Conservation (phyloP, 1,140 invertebrate species). For the Acromyrmex heyeri region DNA sequence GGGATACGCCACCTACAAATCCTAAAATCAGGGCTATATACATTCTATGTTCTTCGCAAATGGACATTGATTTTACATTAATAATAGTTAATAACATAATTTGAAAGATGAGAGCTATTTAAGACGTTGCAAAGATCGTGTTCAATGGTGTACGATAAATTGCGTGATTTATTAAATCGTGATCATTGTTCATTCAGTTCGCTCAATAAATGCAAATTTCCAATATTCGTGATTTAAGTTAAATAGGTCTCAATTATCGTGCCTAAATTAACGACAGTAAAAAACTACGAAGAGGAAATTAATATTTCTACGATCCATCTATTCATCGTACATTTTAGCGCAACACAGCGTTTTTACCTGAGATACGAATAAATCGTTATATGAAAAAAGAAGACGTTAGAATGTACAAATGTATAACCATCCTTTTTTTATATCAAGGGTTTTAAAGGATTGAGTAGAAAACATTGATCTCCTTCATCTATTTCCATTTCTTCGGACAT, state of each 20-base stretch:
- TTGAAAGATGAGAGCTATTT: not conserved
- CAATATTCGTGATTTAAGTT: constrained; percentile 18
- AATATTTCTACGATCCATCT: constrained; percentile 14
- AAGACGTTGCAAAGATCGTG: constrained; percentile 2
- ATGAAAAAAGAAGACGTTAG: constrained; percentile 37
- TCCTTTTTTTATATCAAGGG: not conserved
- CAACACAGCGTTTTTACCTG: constrained; percentile 33
- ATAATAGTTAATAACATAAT: constrained; percentile 6
- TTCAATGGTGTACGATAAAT: not conserved
- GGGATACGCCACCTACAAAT: constrained; percentile 9
- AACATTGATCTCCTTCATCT: constrained; percentile 36
- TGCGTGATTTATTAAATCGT: constrained; percentile 8
- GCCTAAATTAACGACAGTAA: constrained; percentile 13
- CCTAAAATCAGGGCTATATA: constrained; percentile 27
- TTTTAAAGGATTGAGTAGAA: constrained; percentile 56
- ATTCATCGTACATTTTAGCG: constrained; percentile 31
- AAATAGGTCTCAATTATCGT: constrained; percentile 21
- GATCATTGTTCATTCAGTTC: not conserved
- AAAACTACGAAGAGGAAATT: constrained; percentile 2
- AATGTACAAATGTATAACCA: constrained; percentile 22
- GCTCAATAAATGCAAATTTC: not conserved
- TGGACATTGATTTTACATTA: constrained; percentile 38
- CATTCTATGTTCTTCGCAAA: constrained; percentile 4
- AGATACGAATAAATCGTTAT: constrained; percentile 48
- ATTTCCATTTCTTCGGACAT: not conserved